Evolutionary conservation across 2,113 vertebrate genomes (phyloP).

Genomic region (Vidua macroura): DNA sequence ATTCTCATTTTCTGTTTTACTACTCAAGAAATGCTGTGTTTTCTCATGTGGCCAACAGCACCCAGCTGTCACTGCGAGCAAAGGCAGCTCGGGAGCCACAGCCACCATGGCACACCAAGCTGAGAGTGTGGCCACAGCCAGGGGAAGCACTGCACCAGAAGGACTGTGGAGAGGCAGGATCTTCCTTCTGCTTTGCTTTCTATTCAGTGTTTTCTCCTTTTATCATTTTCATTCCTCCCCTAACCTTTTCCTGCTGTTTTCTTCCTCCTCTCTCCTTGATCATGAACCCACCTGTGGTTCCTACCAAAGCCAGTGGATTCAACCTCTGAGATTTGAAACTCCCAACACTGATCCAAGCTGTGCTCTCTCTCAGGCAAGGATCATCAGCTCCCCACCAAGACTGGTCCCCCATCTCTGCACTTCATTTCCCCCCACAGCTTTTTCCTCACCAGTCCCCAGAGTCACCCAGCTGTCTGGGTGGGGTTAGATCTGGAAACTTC

Average conservation of each 20-base stretch:
- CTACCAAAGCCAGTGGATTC: neutral
- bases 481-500: neutral
- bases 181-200: neutral
- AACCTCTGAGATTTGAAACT: neutral
- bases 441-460: neutral
- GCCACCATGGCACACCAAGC: too few species aligned
- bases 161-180: neutral
- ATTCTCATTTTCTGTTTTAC: neutral
- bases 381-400: neutral
- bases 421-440: neutral
- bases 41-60: neutral
- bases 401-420: neutral
- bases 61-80: accelerated
- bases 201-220: neutral
- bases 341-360: neutral
- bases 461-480: neutral
- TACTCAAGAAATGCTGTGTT: neutral
- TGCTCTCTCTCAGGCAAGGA: neutral
- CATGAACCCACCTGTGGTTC: neutral
- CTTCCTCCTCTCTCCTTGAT: neutral
- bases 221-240: neutral
- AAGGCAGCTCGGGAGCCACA: neutral
- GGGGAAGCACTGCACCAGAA: neutral
- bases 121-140: neutral
- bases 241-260: neutral